phyloP scores from a whole-genome alignment of 2,888 invertebrate genomes.

The Altica lythri region DNA sequence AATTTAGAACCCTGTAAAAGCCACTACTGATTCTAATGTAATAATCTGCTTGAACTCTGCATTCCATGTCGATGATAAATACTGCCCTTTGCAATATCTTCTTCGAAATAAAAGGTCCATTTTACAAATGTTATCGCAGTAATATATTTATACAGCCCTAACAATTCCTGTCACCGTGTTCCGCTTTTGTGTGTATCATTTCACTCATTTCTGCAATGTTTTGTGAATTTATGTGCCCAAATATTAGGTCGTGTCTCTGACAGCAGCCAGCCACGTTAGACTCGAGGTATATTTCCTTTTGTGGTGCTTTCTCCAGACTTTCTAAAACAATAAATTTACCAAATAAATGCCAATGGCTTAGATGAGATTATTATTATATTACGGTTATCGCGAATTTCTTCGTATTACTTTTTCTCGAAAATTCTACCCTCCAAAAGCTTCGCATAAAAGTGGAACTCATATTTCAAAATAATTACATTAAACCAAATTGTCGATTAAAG shows the following conservation, averaged over 20 bases:
- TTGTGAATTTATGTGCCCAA: slow-evolving; percentile 62
- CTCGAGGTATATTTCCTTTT: slow-evolving; percentile 50
- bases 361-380: slow-evolving; percentile 46
- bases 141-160: slow-evolving; percentile 57
- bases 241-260: slow-evolving; percentile 59
- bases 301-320: slow-evolving; percentile 45
- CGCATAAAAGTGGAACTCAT: no score
- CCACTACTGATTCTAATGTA: no score
- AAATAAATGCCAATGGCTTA: slow-evolving; percentile 56
- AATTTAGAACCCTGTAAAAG: slow-evolving; percentile 33
- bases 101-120: slow-evolving; percentile 58
- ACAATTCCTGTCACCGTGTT: slow-evolving; percentile 40
- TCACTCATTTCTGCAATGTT: slow-evolving; percentile 60
- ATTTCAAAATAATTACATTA: no score
- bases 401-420: slow-evolving; percentile 14
- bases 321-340: slow-evolving; percentile 50
- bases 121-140: slow-evolving; percentile 59
- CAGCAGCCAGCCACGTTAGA: slow-evolving; percentile 42
- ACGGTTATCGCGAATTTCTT: slow-evolving; percentile 22
- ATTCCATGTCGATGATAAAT: slow-evolving; percentile 57
- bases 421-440: no score
- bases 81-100: slow-evolving; percentile 54
- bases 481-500: no score
- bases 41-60: slow-evolving; percentile 51
- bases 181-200: slow-evolving; percentile 45